Base-by-base conservation (phyloP, 2,888 invertebrate genomes). In the Actias luna region DNA sequence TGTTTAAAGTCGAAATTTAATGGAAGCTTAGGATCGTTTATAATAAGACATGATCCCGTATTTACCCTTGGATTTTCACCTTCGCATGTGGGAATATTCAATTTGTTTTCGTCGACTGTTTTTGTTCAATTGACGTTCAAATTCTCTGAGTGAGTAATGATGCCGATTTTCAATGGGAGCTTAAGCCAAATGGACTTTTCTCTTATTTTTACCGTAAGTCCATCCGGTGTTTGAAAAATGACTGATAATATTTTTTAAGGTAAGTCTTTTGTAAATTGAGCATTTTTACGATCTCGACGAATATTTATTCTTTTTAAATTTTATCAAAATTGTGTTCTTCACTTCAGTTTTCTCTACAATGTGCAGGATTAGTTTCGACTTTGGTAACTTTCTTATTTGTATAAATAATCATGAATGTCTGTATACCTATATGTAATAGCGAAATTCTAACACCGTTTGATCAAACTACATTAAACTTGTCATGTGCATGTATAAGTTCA, bases 21-120 rank as follows among this genome's bases (percentile, higher is more conserved):
- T 63, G 70, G 63, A 52, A 55, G 1, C 63, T 46, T 50, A 69
- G 68, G 69, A 85, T 89, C 87, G 89, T 91, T 89, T 84, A 84
- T 89, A 80, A 88, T 79, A 70, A 74, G 66, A 70, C 74, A 75
- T 80, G 83, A 87, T 87, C 85, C 85, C 70, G 73, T 91, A 85
- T 92, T 92, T 92, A 83, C 85, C 82, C 84, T 86, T 81, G 85
- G 87, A 91, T 92, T 92, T 92, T 92, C 92, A 90, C 92, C 89
- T 91, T 85, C 83, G 79, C 77, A 84, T 91, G 91, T 89, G 92
- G 91, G 91, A 89, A 89, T 88, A 87, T 85, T 83, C 87, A 91
- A 92, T 92, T 92, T 90, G 92, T 92, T 89, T 87, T 78, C 78
- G 83, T 84, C 86, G 78, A 78, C 84, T 92, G 92, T 92, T 91